Base-by-base conservation (phyloP, 2,113 vertebrate species). In the Atherinomorus stipes region DNA sequence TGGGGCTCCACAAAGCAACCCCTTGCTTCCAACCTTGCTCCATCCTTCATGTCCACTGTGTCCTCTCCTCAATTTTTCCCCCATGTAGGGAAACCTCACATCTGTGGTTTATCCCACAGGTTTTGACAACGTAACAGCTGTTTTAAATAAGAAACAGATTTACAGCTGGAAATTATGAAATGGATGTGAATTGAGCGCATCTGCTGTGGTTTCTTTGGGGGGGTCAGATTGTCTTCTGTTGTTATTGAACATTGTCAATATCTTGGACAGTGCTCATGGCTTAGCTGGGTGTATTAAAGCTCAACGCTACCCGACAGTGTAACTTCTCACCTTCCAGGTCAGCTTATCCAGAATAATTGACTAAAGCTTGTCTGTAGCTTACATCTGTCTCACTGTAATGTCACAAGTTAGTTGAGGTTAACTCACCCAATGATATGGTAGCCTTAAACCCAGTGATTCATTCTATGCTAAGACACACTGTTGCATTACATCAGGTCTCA, bases 111-210 rank as follows among this genome's bases (percentile, higher is more conserved):
- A 90, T 85, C 81, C 22, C 31, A 4, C 10, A 3, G 66, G 72
- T 78, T 81, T 86, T 85, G 51, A 67, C 69, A 76, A 77, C 65
- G 80, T 69, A 80, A 66, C 70, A 67, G 80, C 72, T 88, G 71
- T 81, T 79, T 74, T 18, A 26, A 61, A 49, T 47, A 47, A 68
- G 37, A 13, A 23, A 34, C 49, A 57, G 61, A 65, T 75, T 79
- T 79, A 42, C 82, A 78, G 50, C 50, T 67, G 42, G 69, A 83
- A 80, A 71, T 59, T 71, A 80, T 18, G 10, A 38, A 31, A 31
- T 10, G 10, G n/a, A 70, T 66, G 63, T 34, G 19, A 81, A 64
- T 64, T 45, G 19, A 13, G 42, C 62, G 71, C 54, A 60, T 77
- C 42, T 69, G 65, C 19, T 63, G 44, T 50, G 26, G 12, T 63